phyloP scores from a whole-genome alignment of 2,113 vertebrate genomes.

The Megaceryle torquata region DNA sequence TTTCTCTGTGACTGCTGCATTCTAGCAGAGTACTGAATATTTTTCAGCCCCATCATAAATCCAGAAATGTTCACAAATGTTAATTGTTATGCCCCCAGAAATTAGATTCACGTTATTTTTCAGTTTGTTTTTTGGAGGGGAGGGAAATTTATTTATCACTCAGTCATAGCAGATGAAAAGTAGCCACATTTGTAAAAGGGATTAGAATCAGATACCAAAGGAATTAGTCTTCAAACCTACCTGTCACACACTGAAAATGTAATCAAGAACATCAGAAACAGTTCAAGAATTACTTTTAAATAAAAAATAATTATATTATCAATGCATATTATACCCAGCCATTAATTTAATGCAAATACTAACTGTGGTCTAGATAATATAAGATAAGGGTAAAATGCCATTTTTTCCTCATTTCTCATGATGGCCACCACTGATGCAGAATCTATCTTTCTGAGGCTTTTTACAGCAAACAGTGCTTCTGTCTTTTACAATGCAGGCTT shows the following conservation, averaged over 20 bases:
- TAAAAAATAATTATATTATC: not conserved
- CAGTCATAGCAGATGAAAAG: not conserved
- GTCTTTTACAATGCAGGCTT: not conserved
- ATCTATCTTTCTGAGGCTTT: not conserved
- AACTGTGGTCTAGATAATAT: not conserved
- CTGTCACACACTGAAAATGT: not conserved
- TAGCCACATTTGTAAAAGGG: not conserved
- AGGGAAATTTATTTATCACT: not conserved
- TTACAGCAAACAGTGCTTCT: not conserved
- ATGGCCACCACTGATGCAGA: not conserved
- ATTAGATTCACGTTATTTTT: not conserved
- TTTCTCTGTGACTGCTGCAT: not conserved
- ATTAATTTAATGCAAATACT: not conserved
- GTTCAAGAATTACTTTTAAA: not conserved
- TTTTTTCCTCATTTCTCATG: not conserved
- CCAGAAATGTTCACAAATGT: not conserved
- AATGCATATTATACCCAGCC: not conserved
- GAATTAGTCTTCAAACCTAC: not conserved
- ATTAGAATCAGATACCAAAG: not conserved
- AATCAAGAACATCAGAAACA: not conserved
- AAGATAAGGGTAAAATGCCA: not conserved
- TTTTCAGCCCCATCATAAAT: not conserved
- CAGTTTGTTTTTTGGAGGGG: not conserved
- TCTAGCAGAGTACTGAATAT: not conserved
- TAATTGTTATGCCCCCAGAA: not conserved